Base-by-base conservation (phyloP, 2,888 invertebrate genomes). In the Pyrochroa serraticornis region DNA sequence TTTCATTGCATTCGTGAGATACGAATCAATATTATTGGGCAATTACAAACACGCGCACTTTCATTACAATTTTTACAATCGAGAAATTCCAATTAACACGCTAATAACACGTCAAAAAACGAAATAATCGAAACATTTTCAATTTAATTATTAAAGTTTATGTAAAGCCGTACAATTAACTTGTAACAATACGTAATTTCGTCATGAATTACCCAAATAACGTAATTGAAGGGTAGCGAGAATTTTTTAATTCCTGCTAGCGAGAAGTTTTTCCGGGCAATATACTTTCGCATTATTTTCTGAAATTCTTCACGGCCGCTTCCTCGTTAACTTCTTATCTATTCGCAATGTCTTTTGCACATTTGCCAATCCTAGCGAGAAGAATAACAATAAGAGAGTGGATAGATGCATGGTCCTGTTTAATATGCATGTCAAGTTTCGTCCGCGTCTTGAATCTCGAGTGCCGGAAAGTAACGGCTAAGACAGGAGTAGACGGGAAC, bases 291-390 rank as follows among this genome's bases (percentile, higher is more conserved):
- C 49, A 54, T 58, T 36, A 59, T 59, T 54, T 55, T 59, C 45
- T 44, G n/a, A 58, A 65, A 64, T 68, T 66, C 66, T 63, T 65
- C 60, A 63, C 61, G 65, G 66, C 56, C 66, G 61, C 67, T 59
- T 65, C 62, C 65, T 70, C 70, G 71, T 72, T 73, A 73, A 74
- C 71, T 74, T 71, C 72, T 74, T 75, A 74, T 75, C 74, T 75
- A 73, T 74, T 72, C 73, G 69, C 71, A 64, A 71, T 73, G 73
- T 75, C 74, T 76, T 74, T 75, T 75, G 73, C 75, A 75, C 74
- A 75, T 77, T 75, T 75, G 72, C 76, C 74, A 74, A 73, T 71
- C 68, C 67, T 67, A 68, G 68, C 71, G 74, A 71, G 72, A 70
- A 71, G 75, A 75, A 75, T 73, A 75, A 73, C 73, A 75, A 75